Base-by-base conservation (phyloP, 2,888 invertebrate species). In the Conomelus anceps region DNA sequence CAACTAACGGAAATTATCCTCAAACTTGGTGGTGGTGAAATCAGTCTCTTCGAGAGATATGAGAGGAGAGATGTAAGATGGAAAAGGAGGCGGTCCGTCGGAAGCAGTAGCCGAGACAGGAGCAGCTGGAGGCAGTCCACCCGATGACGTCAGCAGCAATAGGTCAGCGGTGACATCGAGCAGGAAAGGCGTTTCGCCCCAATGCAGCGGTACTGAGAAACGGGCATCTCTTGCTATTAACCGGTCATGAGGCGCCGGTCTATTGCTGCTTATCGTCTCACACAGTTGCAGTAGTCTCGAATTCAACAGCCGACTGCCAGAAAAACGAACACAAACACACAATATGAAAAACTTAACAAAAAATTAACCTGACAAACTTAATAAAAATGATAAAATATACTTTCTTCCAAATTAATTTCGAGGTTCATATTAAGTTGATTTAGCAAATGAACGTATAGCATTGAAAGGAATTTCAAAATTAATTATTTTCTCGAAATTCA, bases 1-100 rank as follows among this genome's bases (percentile, higher is more conserved):
- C 85, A 91, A 95, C 96, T 96, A 94, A 98, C 97, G 96, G 93
- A 96, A 97, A 91, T 94, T 93, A 92, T 96, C 95, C 86, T 93
- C 93, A 22, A 94, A 93, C 89, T 94, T 93, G 92, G 97, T 97
- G 92, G 97, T 95, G 92, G 97, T 97, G 92, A 97, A 95, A 92
- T 97, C 95, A 88, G 94, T 93, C 89, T 94, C 93, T 20, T 94
- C 93, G 90, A 97, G 93, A 87, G 96, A 96, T 89, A 97, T 94
- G 0, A 96, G 96, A 89, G 95, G 95, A 92, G 96, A 95, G 22
- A 63, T 63, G 63, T 63, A 63, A 7, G 20, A 3, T 3, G 63
- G 63, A n/a, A 63, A 63, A 6, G 97, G 85, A 98, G 93, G 88
- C 94, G 93, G 41, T 90, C 94, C 93, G 22, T 94, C 94, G 11